Conservation (phyloP, 2,797 vertebrate species). For the Sebastes matsubarae region DNA sequence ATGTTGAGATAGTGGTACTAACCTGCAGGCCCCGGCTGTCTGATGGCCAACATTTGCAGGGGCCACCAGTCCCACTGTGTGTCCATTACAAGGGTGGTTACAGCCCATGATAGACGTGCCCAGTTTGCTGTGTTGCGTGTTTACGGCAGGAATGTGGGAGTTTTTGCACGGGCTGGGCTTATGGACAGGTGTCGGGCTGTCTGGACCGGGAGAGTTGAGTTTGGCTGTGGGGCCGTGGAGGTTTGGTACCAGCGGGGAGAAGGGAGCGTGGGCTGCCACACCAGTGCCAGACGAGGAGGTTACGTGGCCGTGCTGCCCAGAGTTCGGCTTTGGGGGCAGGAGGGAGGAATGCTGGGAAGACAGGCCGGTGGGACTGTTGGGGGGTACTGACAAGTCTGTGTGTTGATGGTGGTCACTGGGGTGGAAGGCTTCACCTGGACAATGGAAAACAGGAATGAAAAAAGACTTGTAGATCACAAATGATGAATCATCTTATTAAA, state of each 20-base stretch:
- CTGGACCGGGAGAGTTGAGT: conserved; percentile 80
- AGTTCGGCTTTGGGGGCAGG: conserved; percentile 85
- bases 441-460: background rate
- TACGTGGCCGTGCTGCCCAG: conserved; percentile 88
- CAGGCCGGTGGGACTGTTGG: conserved; percentile 96
- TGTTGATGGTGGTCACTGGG: conserved; percentile 94
- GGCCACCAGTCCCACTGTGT: conserved; percentile 87
- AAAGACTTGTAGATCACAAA: background rate
- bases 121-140: conserved; percentile 91
- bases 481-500: background rate
- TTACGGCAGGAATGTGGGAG: conserved; percentile 90
- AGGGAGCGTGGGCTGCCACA: conserved; percentile 79
- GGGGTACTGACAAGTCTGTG: conserved; percentile 95
- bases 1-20: conserved; percentile 7
- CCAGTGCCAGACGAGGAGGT: conserved; percentile 80
- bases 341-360: conserved; percentile 91
- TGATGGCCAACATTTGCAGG: conserved; percentile 86
- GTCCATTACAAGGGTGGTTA: conserved; percentile 93
- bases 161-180: conserved; percentile 90
- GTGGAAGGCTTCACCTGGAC: conserved; percentile 95
- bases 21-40: conserved; percentile 91
- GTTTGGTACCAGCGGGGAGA: conserved; percentile 85
- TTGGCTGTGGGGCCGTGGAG: conserved; percentile 80
- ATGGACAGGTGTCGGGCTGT: conserved; percentile 83
- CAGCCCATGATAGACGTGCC: conserved; percentile 86